Evolutionary conservation across 2,113 vertebrate species (phyloP).

Genomic region (Cynoglossus semilaevis): DNA sequence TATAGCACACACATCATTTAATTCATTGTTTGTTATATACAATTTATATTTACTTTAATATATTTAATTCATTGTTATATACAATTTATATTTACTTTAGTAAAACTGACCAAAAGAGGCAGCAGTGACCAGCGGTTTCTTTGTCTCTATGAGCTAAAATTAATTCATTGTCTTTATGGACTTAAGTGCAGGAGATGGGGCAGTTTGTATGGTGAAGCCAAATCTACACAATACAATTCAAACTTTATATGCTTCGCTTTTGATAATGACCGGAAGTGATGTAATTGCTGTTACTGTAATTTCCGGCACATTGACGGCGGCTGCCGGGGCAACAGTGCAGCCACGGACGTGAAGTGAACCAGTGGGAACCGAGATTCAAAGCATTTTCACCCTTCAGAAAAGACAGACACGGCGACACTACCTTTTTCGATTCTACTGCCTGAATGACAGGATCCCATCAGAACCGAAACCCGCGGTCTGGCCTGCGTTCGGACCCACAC

Average conservation of each 20-base stretch:
- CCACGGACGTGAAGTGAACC: not conserved
- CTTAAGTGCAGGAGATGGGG: too few species aligned
- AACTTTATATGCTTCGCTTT: slow-evolving; percentile 12
- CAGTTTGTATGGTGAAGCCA: too few species aligned
- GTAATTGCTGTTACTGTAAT: fast-evolving
- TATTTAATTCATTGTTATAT: too few species aligned
- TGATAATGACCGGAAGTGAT: slow-evolving; percentile 15
- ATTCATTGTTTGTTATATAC: too few species aligned
- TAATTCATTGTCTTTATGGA: too few species aligned
- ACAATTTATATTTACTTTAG: too few species aligned
- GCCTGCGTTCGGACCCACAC: not conserved
- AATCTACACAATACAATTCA: too few species aligned
- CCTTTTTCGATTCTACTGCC: not conserved
- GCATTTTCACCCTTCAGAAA: slow-evolving; percentile 8
- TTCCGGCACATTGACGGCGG: not conserved
- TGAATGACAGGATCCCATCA: not conserved
- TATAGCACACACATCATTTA: too few species aligned
- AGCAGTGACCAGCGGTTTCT: too few species aligned
- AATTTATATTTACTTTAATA: too few species aligned
- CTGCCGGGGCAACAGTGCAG: not conserved
- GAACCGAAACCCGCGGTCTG: not conserved
- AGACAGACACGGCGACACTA: not conserved
- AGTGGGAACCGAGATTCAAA: not conserved
- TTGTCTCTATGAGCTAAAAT: too few species aligned
- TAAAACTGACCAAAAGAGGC: too few species aligned